Evolutionary conservation across 2,888 invertebrate species (phyloP).

Genomic region (Parelbella ahira): DNA sequence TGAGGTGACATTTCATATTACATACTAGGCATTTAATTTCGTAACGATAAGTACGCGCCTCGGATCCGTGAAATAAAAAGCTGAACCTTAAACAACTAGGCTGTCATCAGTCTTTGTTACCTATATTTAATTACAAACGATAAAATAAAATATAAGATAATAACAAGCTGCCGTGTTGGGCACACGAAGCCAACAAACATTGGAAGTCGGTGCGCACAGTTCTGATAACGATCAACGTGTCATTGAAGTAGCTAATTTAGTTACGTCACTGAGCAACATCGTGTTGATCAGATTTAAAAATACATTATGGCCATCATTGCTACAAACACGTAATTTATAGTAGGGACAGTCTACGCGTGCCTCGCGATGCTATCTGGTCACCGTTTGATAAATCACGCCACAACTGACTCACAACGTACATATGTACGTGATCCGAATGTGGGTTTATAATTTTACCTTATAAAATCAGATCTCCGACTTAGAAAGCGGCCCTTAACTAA

Average conservation of each 20-base stretch:
- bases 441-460: conserved; percentile 33
- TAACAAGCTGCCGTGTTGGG: no score
- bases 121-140: no score
- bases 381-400: conserved; percentile 47
- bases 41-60: no score
- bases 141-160: no score
- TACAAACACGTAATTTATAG: conserved; percentile 34
- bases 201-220: no score
- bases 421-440: conserved; percentile 32
- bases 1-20: no score
- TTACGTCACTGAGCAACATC: conserved; percentile 30
- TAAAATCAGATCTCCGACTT: conserved; percentile 54
- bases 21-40: no score
- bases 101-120: no score
- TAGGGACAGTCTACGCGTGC: conserved; percentile 39
- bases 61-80: no score
- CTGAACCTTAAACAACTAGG: no score
- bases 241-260: conserved; percentile 36
- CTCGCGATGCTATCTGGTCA: conserved; percentile 45
- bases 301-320: conserved; percentile 32
- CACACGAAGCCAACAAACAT: no score
- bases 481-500: conserved; percentile 54
- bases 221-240: conserved; percentile 29
- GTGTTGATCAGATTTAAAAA: conserved; percentile 39
- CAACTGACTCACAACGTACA: conserved; percentile 32